Evolutionary conservation across 2,797 vertebrate genomes (phyloP), one percentile per base, ranked within the genome.

Genomic region (Sebastes alutus): DNA sequence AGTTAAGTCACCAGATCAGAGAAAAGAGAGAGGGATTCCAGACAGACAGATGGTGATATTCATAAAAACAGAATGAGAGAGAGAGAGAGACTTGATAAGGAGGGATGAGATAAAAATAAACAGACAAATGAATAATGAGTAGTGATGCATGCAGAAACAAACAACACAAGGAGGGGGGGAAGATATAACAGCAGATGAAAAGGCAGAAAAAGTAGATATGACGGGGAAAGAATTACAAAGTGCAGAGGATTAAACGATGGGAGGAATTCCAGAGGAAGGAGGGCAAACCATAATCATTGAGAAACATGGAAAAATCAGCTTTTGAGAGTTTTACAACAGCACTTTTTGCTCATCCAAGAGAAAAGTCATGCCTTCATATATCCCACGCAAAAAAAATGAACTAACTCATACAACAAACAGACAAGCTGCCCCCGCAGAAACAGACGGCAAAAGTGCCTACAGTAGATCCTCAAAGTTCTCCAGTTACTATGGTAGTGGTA

Each of bases 401-500:
- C 38, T 75, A 32, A 82, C 58, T 72, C 66, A 18, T 46, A 78
- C 73, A 83, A 77, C 78, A 88, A 78, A 89, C 74, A 84, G 68
- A 75, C 67, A 62, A 35, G 67, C 30, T 77, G 65, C 90, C 89
- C 80, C 88, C 82, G 5, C 84, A 76, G 69, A 77, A 65, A 72
- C 69, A 79, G 63, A 76, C 4, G 42, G 63, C 69, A 63, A 70
- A 90, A 84, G 74, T 78, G 77, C 61, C 79, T 38, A 55, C 67
- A 67, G 84, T 72, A 61, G 62, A 81, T 89, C 69, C 29, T 67
- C 42, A 75, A 87, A 84, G 60, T 79, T 72, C 82, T 87, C 65
- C 38, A 27, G 92, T 94, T 91, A 91, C 92, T 92, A 92, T 90
- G 91, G 91, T 25, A 92, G 84, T 89, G 63, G 68, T 59, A 72